A percentile compares a stretch with the other conserved stretches of the same genome.
These are phyloP conservation scores for Saturnia japonica DNA, from an alignment of 2,888 invertebrate species.

Conservation along the genomic window DNA sequence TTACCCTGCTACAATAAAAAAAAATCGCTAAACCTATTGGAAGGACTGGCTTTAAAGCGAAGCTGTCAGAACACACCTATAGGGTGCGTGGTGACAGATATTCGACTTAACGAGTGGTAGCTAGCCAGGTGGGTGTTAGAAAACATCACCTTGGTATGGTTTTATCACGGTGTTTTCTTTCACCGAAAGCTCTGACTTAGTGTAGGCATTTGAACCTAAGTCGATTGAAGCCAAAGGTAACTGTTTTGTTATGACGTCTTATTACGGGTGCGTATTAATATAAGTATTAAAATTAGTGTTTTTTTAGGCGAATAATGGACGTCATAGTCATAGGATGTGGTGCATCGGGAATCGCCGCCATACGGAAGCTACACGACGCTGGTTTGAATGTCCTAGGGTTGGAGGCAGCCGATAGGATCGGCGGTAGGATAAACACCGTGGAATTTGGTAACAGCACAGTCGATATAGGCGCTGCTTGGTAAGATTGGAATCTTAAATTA, in stretches of 20 bases:
- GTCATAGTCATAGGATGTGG: slow-evolving; percentile 83
- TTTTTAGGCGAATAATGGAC: slow-evolving; percentile 68
- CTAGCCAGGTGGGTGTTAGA: too few species aligned
- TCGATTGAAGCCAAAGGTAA: background rate
- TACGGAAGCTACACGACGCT: slow-evolving; percentile 66
- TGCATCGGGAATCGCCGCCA: slow-evolving; percentile 79
- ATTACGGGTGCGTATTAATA: background rate
- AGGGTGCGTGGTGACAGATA: too few species aligned
- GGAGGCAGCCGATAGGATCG: slow-evolving; percentile 84
- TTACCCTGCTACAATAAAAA: too few species aligned
- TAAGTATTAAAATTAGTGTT: background rate
- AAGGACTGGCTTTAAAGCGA: background rate
- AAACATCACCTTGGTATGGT: too few species aligned
- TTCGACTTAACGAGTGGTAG: too few species aligned
- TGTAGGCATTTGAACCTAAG: too few species aligned
- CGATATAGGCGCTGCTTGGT: slow-evolving; percentile 91
- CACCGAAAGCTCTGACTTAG: too few species aligned
- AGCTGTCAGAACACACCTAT: background rate
- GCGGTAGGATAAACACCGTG: slow-evolving; percentile 82
- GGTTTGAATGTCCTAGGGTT: slow-evolving; percentile 78
- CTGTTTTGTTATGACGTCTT: background rate
- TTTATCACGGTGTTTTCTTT: too few species aligned
- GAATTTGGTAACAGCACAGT: slow-evolving; percentile 80
- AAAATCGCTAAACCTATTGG: too few species aligned
- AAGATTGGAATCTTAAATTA: slow-evolving; percentile 31